A percentile compares a stretch with the other conserved stretches of the same genome.
Conservation (phyloP, 2,113 vertebrate genomes). For the Pantherophis guttatus region DNA sequence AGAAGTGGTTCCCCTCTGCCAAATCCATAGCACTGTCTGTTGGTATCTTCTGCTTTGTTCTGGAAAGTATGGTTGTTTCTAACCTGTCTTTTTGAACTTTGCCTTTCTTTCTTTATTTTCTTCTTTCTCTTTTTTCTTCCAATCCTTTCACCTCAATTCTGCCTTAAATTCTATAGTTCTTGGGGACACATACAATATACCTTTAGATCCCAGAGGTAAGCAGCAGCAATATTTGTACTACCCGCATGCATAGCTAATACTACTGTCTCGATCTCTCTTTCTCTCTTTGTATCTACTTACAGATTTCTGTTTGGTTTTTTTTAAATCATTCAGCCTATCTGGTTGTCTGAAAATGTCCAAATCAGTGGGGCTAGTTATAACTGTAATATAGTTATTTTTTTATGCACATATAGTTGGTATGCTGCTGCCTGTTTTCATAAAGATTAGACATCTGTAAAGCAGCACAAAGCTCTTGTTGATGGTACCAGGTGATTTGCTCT, state of each 20-base stretch:
- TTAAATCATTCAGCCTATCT: neutral
- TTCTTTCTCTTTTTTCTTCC: slow-evolving; percentile 53
- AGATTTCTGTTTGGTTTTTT: slow-evolving; percentile 35
- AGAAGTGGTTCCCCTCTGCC: slow-evolving; percentile 35
- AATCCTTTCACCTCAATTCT: slow-evolving; percentile 70
- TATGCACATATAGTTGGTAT: neutral
- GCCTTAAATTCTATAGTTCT: slow-evolving; percentile 88
- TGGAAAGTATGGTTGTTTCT: slow-evolving; percentile 73
- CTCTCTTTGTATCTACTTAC: slow-evolving; percentile 28
- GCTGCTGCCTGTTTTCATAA: neutral
- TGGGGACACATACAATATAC: slow-evolving; percentile 99
- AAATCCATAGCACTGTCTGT: slow-evolving; percentile 43
- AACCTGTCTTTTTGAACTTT: slow-evolving; percentile 88
- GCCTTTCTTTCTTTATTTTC: slow-evolving; percentile 77
- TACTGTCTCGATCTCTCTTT: neutral
- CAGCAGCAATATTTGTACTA: slow-evolving; percentile 44
- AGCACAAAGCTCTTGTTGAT: neutral
- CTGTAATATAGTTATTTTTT: neutral
- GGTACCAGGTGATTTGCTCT: neutral
- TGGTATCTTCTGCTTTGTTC: slow-evolving; percentile 73
- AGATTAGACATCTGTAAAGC: neutral
- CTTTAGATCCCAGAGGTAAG: slow-evolving; percentile 99
- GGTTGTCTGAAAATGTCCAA: neutral
- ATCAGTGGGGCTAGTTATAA: neutral
- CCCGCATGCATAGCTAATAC: slow-evolving; percentile 34